Base-by-base conservation (phyloP, 2,888 invertebrate genomes). In the Chironomus tentans region DNA sequence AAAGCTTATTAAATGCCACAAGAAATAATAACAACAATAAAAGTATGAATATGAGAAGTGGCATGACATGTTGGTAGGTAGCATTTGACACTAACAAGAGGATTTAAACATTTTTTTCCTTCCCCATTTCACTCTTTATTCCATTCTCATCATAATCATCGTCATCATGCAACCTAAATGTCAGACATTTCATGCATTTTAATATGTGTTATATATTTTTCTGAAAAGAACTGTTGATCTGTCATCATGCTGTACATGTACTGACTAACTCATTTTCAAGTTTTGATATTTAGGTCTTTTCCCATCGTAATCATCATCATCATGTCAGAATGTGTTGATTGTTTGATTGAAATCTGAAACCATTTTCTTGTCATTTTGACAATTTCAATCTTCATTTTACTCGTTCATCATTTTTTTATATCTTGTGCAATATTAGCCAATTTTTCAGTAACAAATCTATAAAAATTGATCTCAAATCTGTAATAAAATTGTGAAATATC, bases 11-110 rank as follows among this genome's bases (percentile, higher is more conserved):
- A 56, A 56, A 56, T 56, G 56, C 56, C 56, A 56, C 56, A 56
- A 38, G 38, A 38, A 38, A 56, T 56, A 56, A 56, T 56, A 56
- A 56, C 56, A 56, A 56, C 56, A 56, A 56, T 18, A 56, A 56
- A 38, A 38, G 38, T 38, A 38, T 38, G 38, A 38, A 38, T 38
- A 38, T 38, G 50, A 50, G 15, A 18, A 56, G 56, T 56, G 18
- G 56, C 56, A 56, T 56, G 56, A 56, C 56, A 56, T 56, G 15
- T 56, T 18, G 56, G 56, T 56, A 56, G 56, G 56, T 56, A 65
- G 65, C 65, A 46, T 70, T 70, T 70, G 71, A 71, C 71, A 56
- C 56, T 56, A 56, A 71, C 71, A 71, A 71, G 56, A 71, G 47
- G 71, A 71, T 71, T 71, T 71, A 56, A 71, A 56, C 12, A 61